A percentile compares a stretch with the other conserved stretches of the same genome.
phyloP scores from a whole-genome alignment of 2,113 vertebrate genomes.

The Bos taurus region ARS-UCD2.0 NC_037346.1:31877001-31877500 shows the following conservation, averaged over 20 bases:
- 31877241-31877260: background rate
- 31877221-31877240: background rate
- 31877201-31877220: background rate
- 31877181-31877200: background rate
- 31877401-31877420: background rate
- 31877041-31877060: background rate
- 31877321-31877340: background rate
- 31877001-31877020: background rate
- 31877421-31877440: background rate
- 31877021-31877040: background rate
- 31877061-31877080: too few relatives aligned
- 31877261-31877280: background rate
- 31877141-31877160: background rate
- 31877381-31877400: background rate
- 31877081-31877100: background rate
- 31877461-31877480: background rate
- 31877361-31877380: background rate
- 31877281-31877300: background rate
- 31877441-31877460: background rate
- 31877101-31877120: background rate
- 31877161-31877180: background rate
- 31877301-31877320: background rate
- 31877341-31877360: accelerated
- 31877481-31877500: background rate
- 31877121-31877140: background rate